phyloP scores from a whole-genome alignment of 2,797 vertebrate species.

The Cossypha niveicapilla region DNA sequence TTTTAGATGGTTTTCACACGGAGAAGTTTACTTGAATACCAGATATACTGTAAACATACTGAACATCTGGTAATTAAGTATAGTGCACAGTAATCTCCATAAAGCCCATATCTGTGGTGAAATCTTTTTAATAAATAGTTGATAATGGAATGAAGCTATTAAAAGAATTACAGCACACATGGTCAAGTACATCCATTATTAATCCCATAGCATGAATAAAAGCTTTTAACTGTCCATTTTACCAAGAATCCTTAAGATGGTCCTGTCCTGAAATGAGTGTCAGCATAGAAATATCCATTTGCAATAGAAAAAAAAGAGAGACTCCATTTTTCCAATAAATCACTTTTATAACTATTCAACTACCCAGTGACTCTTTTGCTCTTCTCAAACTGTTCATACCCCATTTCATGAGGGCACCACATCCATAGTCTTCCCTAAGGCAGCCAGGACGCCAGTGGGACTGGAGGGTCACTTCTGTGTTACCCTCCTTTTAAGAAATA shows the following conservation, averaged over 20 bases:
- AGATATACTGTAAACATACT: slow-evolving; percentile 50
- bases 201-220: slow-evolving; percentile 1
- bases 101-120: slow-evolving; percentile 48
- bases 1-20: slow-evolving; percentile 59
- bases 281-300: background rate
- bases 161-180: slow-evolving; percentile 52
- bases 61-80: slow-evolving; percentile 64
- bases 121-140: slow-evolving; percentile 64
- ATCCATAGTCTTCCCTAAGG: background rate
- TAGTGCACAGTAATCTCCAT: slow-evolving; percentile 58
- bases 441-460: background rate
- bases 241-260: background rate
- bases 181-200: slow-evolving; percentile 5
- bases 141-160: slow-evolving; percentile 62
- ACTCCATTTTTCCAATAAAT: background rate
- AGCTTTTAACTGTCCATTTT: slow-evolving; percentile 30
- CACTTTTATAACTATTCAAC: background rate
- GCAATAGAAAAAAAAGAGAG: background rate
- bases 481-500: background rate
- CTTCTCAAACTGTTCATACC: background rate
- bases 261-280: background rate
- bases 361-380: background rate
- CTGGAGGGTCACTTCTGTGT: background rate
- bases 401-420: background rate
- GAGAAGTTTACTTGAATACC: slow-evolving; percentile 53